These are phyloP conservation scores for Psittacara wagleri DNA, from an alignment of 2,113 vertebrate genomes.

Conservation along the genomic window DNA sequence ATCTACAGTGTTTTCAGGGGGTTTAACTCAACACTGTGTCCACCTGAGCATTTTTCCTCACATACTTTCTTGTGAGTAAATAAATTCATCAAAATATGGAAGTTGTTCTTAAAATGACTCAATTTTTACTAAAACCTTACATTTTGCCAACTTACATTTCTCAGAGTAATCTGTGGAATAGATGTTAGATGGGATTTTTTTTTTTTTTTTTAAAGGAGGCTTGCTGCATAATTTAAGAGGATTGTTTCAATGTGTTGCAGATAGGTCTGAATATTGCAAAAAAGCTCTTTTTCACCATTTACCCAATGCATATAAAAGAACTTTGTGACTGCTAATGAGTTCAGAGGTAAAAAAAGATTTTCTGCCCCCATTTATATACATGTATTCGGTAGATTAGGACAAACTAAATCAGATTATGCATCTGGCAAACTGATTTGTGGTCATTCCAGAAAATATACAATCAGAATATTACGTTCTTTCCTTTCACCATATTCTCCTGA, in stretches of 20 bases:
- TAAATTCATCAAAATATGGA: not conserved
- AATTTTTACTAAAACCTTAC: not conserved
- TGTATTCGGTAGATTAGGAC: not conserved
- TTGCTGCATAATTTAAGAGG: not conserved
- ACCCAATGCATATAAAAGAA: not conserved
- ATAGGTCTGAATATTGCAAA: not conserved
- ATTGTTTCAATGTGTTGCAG: not conserved
- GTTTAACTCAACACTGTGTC: not conserved
- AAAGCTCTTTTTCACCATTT: not conserved
- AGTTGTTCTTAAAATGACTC: not conserved
- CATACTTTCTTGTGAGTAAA: not conserved
- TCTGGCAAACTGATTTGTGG: not conserved
- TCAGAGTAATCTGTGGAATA: not conserved
- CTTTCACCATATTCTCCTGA: not conserved
- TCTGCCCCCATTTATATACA: not conserved
- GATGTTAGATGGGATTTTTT: not conserved
- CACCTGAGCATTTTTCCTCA: not conserved
- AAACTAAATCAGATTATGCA: not conserved
- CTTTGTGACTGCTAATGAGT: not conserved
- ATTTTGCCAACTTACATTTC: not conserved
- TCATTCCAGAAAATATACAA: not conserved
- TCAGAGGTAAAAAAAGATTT: not conserved
- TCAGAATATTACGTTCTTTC: not conserved
- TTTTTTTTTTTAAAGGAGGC: not conserved
- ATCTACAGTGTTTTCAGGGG: not conserved